Conservation (phyloP, 2,888 invertebrate genomes). For the Drosophila buzzatii region DNA sequence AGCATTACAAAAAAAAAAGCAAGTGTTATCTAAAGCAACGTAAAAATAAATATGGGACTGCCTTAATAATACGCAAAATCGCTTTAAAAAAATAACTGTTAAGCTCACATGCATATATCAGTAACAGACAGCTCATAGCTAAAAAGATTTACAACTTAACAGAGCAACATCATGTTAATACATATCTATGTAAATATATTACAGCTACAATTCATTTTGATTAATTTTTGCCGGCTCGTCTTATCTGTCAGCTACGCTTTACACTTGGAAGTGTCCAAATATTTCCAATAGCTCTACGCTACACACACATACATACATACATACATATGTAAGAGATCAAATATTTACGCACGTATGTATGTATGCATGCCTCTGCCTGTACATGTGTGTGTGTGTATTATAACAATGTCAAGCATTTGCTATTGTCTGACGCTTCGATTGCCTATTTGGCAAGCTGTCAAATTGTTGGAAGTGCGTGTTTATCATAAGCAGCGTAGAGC, state of each 20-base stretch:
- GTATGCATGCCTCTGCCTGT: not conserved
- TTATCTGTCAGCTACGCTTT: not conserved
- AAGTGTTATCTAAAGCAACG: not conserved
- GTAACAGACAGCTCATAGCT: not conserved
- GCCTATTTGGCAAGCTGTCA: slow-evolving; percentile 43
- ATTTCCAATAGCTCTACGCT: not conserved
- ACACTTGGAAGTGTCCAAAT: not conserved
- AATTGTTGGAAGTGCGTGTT: slow-evolving; percentile 24
- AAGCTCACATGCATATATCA: not conserved
- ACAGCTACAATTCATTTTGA: not conserved
- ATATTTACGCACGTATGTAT: not conserved
- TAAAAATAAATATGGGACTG: not conserved
- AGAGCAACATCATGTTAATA: not conserved
- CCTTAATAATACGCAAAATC: too few relatives aligned
- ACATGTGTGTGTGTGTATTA: slow-evolving; percentile 2
- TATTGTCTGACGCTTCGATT: slow-evolving; percentile 23
- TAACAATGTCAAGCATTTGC: slow-evolving; percentile 2
- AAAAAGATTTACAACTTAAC: not conserved
- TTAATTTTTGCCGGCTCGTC: not conserved
- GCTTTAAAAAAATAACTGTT: not conserved
- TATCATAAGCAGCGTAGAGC: slow-evolving; percentile 13
- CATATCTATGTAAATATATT: not conserved
- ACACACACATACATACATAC: not conserved
- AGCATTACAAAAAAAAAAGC: not conserved
- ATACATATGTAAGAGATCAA: not conserved